Percentiles rank a stretch among this genome's conserved stretches.
These are phyloP conservation scores for Coluber constrictor DNA, from an alignment of 2,797 vertebrate genomes.

Conservation along the genomic window DNA sequence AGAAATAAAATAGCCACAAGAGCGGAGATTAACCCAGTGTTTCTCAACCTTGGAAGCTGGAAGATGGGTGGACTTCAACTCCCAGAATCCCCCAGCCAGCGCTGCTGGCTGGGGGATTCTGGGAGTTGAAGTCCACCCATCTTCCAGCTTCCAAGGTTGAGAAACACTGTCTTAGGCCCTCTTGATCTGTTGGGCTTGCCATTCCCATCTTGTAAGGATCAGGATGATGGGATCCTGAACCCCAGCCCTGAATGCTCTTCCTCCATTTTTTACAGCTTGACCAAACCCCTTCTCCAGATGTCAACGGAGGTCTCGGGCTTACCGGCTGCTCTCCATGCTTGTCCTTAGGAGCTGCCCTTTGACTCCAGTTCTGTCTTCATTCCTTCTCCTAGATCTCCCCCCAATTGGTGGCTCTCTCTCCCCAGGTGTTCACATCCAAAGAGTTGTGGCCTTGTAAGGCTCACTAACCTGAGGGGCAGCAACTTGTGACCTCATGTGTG, in stretches of 20 bases:
- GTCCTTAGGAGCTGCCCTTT: neutral
- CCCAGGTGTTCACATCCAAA: neutral
- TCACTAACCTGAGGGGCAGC: neutral
- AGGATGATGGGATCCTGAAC: neutral
- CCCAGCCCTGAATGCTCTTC: neutral
- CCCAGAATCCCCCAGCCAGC: too few relatives aligned
- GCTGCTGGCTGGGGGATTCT: too few relatives aligned
- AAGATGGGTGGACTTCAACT: too few relatives aligned
- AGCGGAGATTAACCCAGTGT: too few relatives aligned
- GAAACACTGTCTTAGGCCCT: neutral
- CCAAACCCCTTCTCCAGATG: neutral
- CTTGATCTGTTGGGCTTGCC: neutral
- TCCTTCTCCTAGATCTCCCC: neutral
- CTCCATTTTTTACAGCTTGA: neutral
- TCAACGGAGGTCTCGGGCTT: neutral
- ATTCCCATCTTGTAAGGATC: neutral
- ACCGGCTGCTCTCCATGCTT: constrained; percentile 5
- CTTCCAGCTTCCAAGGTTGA: too few relatives aligned
- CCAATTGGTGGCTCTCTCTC: neutral
- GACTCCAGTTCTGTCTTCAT: neutral
- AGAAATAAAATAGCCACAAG: too few relatives aligned
- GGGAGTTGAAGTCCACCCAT: too few relatives aligned
- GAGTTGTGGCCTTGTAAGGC: neutral
- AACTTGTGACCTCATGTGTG: neutral
- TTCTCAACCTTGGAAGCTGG: too few relatives aligned